A percentile compares a stretch with the other conserved stretches of the same genome.
Conservation (phyloP, 2,113 vertebrate species). For the Myotis yumanensis region DNA sequence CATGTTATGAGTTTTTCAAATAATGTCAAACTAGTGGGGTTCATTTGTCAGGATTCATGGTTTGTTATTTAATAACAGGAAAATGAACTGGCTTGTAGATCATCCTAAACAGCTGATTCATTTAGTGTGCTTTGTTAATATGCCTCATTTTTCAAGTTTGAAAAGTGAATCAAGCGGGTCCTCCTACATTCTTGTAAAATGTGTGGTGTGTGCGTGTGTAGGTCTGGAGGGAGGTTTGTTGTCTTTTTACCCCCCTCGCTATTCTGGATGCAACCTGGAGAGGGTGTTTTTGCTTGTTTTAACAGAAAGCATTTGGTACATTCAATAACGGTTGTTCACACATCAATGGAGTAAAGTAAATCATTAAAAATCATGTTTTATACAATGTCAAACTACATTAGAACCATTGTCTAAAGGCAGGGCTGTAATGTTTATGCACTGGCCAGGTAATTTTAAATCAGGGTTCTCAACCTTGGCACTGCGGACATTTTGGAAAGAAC, state of each 20-base stretch:
- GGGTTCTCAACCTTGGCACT: not conserved
- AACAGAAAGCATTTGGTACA: not conserved
- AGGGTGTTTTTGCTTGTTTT: not conserved
- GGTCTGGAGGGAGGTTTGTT: not conserved
- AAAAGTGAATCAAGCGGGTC: constrained; percentile 74
- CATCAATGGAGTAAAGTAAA: not conserved
- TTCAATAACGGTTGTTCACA: not conserved
- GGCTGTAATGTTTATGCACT: not conserved
- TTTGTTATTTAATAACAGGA: constrained; percentile 76
- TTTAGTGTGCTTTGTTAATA: constrained; percentile 78
- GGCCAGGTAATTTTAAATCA: not conserved
- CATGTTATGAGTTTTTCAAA: constrained; percentile 62
- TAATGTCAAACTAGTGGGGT: constrained; percentile 59
- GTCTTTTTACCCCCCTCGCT: not conserved
- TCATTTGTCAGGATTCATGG: constrained; percentile 78
- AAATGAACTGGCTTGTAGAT: constrained; percentile 77
- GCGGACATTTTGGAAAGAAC: not conserved
- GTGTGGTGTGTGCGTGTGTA: not conserved
- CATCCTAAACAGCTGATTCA: constrained; percentile 77
- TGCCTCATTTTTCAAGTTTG: constrained; percentile 80
- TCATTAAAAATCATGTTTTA: not conserved
- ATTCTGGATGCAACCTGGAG: not conserved
- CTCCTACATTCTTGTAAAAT: constrained; percentile 73
- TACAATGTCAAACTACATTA: not conserved
- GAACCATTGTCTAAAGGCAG: not conserved